These are phyloP conservation scores for Chrysolina americana DNA, from an alignment of 2,888 invertebrate genomes.

Conservation along the genomic window DNA sequence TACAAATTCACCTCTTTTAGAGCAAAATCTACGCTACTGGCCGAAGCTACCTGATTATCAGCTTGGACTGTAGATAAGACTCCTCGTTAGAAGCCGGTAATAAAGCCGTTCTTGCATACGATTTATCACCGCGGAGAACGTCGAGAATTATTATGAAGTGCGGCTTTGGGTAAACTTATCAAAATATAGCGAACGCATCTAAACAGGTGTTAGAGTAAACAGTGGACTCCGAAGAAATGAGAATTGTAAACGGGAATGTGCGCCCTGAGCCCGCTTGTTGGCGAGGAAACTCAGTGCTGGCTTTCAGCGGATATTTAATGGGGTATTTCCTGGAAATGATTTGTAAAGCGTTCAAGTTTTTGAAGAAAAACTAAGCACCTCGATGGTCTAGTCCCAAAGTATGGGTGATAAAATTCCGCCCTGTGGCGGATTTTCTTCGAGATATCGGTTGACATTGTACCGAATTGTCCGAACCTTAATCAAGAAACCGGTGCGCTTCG, in stretches of 20 bases:
- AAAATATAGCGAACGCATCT: slow-evolving; percentile 50
- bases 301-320: too few relatives aligned
- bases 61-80: slow-evolving; percentile 19
- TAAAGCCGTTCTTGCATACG: slow-evolving; percentile 39
- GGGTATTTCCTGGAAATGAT: too few relatives aligned
- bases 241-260: slow-evolving; percentile 21
- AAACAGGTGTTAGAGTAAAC: slow-evolving; percentile 41
- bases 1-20: too few relatives aligned
- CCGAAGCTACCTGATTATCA: slow-evolving; percentile 24
- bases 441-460: too few relatives aligned
- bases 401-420: too few relatives aligned
- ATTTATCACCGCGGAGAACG: slow-evolving; percentile 40
- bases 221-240: slow-evolving; percentile 36
- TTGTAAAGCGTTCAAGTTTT: too few relatives aligned
- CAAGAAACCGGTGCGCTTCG: too few relatives aligned
- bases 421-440: too few relatives aligned
- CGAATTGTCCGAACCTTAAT: too few relatives aligned
- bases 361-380: too few relatives aligned
- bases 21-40: slow-evolving; percentile 7
- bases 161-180: slow-evolving; percentile 48
- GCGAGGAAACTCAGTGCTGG: neutral
- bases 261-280: slow-evolving; percentile 3
- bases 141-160: slow-evolving; percentile 41
- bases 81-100: slow-evolving; percentile 38
- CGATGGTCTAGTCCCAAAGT: too few relatives aligned